Conservation (phyloP, 37 sponge, comb jelly and placozoan species). For the Dysidea cf. avara region DNA sequence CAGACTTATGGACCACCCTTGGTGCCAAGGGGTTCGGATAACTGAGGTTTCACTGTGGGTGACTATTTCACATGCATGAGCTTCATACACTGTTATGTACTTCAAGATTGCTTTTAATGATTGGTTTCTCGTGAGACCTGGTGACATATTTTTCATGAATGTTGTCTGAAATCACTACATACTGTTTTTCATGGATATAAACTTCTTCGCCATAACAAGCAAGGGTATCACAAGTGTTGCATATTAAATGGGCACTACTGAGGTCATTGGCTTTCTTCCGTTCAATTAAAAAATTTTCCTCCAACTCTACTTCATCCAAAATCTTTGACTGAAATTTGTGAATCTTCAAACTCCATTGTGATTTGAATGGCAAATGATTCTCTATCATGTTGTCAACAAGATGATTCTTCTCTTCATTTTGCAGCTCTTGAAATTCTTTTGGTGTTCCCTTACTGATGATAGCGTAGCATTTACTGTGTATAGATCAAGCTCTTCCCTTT, state of each 20-base stretch:
- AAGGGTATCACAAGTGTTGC: conserved; percentile 6
- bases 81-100: too few relatives aligned
- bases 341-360: background rate
- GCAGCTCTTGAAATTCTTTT: conserved; percentile 13
- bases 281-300: background rate
- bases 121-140: too few relatives aligned
- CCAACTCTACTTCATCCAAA: background rate
- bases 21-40: too few relatives aligned
- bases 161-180: too few relatives aligned
- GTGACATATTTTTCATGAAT: too few relatives aligned
- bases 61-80: too few relatives aligned
- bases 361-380: conserved; percentile 2
- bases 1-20: too few relatives aligned
- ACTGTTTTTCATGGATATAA: too few relatives aligned
- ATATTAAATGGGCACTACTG: background rate
- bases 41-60: too few relatives aligned
- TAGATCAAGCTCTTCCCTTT: conserved; percentile 14
- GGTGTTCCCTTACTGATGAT: conserved; percentile 1
- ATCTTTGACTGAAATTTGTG: background rate
- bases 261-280: background rate
- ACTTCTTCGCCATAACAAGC: too few relatives aligned
- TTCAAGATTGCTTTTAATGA: too few relatives aligned
- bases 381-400: conserved; percentile 13
- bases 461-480: conserved; percentile 12
- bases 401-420: conserved; percentile 10